Conservation (phyloP, 2,888 invertebrate genomes). For the Teleiodes luculella region DNA sequence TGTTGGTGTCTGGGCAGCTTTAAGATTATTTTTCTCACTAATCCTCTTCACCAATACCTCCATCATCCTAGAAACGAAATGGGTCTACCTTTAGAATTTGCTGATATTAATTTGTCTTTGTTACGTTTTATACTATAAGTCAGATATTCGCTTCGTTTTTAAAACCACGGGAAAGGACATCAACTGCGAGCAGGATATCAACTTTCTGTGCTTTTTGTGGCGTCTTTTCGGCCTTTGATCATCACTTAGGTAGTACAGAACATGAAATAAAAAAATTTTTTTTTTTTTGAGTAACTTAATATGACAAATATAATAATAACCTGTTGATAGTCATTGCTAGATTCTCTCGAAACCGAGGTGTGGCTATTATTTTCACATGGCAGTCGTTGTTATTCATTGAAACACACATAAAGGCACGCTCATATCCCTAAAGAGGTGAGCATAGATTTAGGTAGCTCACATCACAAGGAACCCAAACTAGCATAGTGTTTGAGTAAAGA, state of each 20-base stretch:
- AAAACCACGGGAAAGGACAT: conserved; percentile 55
- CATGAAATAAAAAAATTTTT: too few species aligned
- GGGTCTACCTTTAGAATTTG: not conserved
- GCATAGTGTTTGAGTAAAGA: too few species aligned
- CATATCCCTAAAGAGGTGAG: too few species aligned
- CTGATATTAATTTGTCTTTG: not conserved
- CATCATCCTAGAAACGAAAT: conserved; percentile 59
- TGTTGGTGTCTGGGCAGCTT: conserved; percentile 48
- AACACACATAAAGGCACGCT: too few species aligned
- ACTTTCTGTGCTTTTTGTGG: conserved; percentile 41
- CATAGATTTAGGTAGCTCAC: too few species aligned
- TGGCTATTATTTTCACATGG: too few species aligned
- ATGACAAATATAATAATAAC: too few species aligned
- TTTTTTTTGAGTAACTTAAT: too few species aligned
- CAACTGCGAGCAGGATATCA: conserved; percentile 52
- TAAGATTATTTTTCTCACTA: conserved; percentile 34
- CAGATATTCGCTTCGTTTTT: conserved; percentile 56
- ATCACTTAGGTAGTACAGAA: conserved; percentile 44
- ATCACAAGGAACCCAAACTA: too few species aligned
- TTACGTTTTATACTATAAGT: not conserved
- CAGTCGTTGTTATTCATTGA: too few species aligned
- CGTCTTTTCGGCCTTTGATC: conserved; percentile 65
- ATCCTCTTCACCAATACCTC: conserved; percentile 60
- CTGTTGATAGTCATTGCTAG: too few species aligned
- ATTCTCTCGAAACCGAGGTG: too few species aligned